Evolutionary conservation across 2,888 invertebrate species (phyloP), one percentile per base, ranked within the genome.

Genomic region (Eupithecia tripunctaria): DNA sequence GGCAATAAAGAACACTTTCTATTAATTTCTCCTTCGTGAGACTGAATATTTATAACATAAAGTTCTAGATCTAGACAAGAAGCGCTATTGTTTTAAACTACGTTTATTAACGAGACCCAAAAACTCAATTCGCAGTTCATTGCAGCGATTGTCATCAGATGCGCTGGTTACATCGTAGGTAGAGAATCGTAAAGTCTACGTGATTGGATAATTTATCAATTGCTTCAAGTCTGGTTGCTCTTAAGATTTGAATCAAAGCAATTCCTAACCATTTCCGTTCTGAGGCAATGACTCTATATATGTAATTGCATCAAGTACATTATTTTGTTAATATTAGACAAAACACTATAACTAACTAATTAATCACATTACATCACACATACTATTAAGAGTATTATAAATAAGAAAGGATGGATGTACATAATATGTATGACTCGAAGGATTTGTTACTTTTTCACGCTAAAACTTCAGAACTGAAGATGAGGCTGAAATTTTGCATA

Each of bases 11-110:
- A 18, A 47, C 18, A 67, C 75, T 75, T 72, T 75, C 75, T 62
- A 70, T 47, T n/a, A 65, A 60, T 75, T 75, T 75, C 70, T 75
- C 63, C 41, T 8, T 10, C 43, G 70, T 72, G 71, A 10, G 74
- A 70, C 29, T 66, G 38, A 56, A 56, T 56, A 56, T 25, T 56
- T 56, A 56, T 4, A 25, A 14, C 25, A 12, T 25, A 25, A 12
- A 14, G 25, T 56, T 56, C 59, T 60, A 29, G 29, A 29, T 65
- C 38, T 60, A 51, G n/a, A 51, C 27, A 67, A 38, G 56, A 56
- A 15, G 5, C 32, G 21, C 32, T 41, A 64, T 64, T 64, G 38
- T 64, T 64, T 29, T 29, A 60, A 21, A 29, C 7, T 60, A 29
- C 18, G 15, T 18, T 60, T 18, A 60, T 51, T 21, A 27, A 25